Conservation (phyloP, 2,888 invertebrate genomes). For the Augiades crinisus region DNA sequence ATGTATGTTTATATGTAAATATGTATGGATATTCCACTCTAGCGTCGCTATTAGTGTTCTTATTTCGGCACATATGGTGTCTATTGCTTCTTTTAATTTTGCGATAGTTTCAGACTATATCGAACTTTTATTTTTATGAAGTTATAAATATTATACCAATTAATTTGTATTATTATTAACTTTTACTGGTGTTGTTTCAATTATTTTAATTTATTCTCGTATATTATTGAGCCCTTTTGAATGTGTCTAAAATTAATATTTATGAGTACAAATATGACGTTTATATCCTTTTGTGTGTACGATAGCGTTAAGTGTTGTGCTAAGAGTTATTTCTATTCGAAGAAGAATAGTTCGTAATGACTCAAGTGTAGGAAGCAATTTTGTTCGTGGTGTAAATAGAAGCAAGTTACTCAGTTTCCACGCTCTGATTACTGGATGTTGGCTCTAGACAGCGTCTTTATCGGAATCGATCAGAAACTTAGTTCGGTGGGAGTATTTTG, state of each 20-base stretch:
- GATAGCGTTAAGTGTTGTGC: slow-evolving; percentile 41
- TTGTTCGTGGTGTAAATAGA: slow-evolving; percentile 47
- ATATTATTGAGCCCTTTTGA: slow-evolving; percentile 3
- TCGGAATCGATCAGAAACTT: slow-evolving; percentile 68
- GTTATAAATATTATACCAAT: too few relatives aligned
- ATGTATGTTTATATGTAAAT: too few relatives aligned
- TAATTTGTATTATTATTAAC: too few relatives aligned
- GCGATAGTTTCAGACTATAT: too few relatives aligned
- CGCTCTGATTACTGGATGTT: slow-evolving; percentile 81
- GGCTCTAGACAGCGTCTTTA: slow-evolving; percentile 79
- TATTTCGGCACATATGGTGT: too few relatives aligned
- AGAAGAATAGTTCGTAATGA: slow-evolving; percentile 14
- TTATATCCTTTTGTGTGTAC: slow-evolving; percentile 47
- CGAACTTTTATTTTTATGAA: too few relatives aligned
- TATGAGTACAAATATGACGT: slow-evolving; percentile 37
- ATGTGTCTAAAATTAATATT: slow-evolving; percentile 8
- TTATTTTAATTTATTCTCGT: slow-evolving; percentile 13
- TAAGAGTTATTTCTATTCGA: slow-evolving; percentile 24
- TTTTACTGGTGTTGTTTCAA: too few relatives aligned
- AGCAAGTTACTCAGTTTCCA: slow-evolving; percentile 76
- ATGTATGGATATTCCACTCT: too few relatives aligned
- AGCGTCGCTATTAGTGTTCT: too few relatives aligned
- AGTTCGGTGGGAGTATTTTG: slow-evolving; percentile 29
- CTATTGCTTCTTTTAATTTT: too few relatives aligned
- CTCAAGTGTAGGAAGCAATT: slow-evolving; percentile 43